Percentiles rank a stretch among this genome's conserved stretches.
Evolutionary conservation across 2,113 vertebrate species (phyloP).

Genomic region (Machaerirhynchus nigripectus): DNA sequence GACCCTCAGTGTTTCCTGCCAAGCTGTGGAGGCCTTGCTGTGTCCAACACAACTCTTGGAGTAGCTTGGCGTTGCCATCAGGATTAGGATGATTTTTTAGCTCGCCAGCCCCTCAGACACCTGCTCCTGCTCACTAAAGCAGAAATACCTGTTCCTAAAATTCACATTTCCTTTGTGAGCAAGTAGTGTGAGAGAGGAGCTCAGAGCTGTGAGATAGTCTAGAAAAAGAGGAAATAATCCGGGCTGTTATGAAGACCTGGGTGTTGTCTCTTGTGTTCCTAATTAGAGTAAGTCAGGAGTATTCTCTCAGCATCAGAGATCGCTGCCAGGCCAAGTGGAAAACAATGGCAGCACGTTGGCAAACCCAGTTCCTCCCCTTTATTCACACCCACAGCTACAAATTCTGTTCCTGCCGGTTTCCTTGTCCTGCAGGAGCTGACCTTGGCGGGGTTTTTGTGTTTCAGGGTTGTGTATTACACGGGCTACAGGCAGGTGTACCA

Average conservation of each 20-base stretch:
- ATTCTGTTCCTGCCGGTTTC: accelerated
- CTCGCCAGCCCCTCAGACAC: not conserved
- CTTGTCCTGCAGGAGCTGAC: not conserved
- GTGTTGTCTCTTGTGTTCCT: not conserved
- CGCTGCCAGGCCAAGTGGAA: not conserved
- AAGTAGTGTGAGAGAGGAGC: not conserved
- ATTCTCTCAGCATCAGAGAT: not conserved
- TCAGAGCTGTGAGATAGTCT: not conserved
- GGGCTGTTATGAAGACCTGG: not conserved
- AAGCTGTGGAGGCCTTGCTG: not conserved
- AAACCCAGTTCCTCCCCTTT: accelerated
- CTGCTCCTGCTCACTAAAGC: not conserved
- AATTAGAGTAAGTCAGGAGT: not conserved
- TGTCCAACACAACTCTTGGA: not conserved
- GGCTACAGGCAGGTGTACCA: conserved; percentile 84
- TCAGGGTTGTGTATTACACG: conserved; percentile 82
- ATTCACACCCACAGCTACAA: accelerated
- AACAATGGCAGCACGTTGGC: not conserved
- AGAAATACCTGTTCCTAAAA: not conserved
- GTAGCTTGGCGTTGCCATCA: not conserved
- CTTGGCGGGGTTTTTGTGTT: not conserved
- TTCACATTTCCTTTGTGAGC: not conserved
- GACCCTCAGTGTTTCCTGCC: not conserved
- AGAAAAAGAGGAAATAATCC: not conserved
- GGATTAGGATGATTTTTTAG: not conserved